Evolutionary conservation across 2,888 invertebrate genomes (phyloP).

Genomic region (Acanthosepion esculentum): DNA sequence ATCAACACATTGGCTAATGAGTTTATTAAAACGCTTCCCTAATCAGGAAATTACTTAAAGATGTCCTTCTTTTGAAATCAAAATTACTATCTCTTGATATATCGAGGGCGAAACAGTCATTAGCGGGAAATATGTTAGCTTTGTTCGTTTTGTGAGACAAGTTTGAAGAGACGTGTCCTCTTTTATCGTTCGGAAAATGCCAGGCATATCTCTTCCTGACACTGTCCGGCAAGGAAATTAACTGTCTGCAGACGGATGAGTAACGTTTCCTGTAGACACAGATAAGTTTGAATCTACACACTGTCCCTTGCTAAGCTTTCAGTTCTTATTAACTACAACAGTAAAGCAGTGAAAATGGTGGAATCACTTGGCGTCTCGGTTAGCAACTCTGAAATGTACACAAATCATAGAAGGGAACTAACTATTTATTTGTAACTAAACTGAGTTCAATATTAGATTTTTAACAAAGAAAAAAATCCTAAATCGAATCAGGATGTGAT

Average conservation of each 20-base stretch:
- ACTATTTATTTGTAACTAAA: too few relatives aligned
- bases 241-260: constrained; percentile 6
- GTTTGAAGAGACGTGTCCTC: not conserved
- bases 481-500: too few relatives aligned
- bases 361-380: not conserved
- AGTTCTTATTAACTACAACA: too few relatives aligned
- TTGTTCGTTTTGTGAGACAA: not conserved
- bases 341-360: not conserved
- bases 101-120: not conserved
- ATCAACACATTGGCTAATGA: not conserved
- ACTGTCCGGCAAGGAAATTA: not conserved
- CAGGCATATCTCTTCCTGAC: not conserved
- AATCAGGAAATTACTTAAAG: constrained; percentile 9
- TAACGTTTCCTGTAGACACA: not conserved
- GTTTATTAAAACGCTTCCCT: not conserved
- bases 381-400: not conserved
- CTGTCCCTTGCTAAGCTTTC: not conserved
- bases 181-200: not conserved
- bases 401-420: not conserved
- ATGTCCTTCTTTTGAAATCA: not conserved
- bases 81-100: not conserved
- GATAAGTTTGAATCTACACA: not conserved
- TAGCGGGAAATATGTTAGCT: not conserved
- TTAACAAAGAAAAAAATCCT: too few relatives aligned
- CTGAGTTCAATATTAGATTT: too few relatives aligned